Evolutionary conservation across 2,797 vertebrate species (phyloP).

Genomic region (Myotis findleyi): DNA sequence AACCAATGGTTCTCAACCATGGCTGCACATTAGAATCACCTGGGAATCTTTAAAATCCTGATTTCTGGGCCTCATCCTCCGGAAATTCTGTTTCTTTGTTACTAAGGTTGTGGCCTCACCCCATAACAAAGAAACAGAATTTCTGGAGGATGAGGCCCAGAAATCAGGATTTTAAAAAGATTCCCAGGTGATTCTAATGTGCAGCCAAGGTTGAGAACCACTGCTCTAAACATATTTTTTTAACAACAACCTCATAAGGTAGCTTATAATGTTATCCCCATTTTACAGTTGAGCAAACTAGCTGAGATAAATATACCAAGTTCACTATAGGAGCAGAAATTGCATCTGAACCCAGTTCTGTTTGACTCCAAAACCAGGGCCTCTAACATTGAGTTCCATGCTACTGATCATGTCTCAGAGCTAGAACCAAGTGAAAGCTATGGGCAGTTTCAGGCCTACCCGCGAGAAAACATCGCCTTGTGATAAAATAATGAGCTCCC

Average conservation of each 20-base stretch:
- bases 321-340: background rate
- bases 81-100: too few relatives aligned
- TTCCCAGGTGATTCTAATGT: too few relatives aligned
- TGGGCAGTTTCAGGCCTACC: background rate
- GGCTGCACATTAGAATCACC: too few relatives aligned
- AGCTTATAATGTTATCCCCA: background rate
- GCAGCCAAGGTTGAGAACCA: too few relatives aligned
- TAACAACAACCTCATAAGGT: background rate
- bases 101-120: too few relatives aligned
- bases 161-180: too few relatives aligned
- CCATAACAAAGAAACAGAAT: too few relatives aligned
- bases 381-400: background rate
- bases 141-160: too few relatives aligned
- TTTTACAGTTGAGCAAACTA: background rate
- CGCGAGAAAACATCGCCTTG: background rate
- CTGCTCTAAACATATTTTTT: background rate
- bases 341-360: slow-evolving; percentile 1
- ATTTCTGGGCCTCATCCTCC: too few relatives aligned
- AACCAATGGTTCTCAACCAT: too few relatives aligned
- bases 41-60: too few relatives aligned
- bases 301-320: background rate
- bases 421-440: background rate
- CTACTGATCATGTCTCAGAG: background rate
- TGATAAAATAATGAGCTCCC: background rate
- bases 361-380: background rate